Evolutionary conservation across 2,888 invertebrate genomes (phyloP), one percentile per base, ranked within the genome.

Genomic region (Ophion costatus): DNA sequence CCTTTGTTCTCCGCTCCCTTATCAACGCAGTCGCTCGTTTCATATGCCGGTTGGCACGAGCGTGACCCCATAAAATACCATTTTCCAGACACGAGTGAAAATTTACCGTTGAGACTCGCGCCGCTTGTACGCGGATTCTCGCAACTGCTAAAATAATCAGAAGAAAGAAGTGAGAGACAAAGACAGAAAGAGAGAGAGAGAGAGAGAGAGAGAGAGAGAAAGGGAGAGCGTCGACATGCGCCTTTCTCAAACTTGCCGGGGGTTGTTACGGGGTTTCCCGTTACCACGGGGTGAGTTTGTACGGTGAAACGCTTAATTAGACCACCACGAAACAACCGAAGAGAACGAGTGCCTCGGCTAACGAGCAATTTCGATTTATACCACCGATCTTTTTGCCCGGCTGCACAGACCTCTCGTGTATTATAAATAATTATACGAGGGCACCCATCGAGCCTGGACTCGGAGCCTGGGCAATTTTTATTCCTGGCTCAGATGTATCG

Each of bases 241-340:
- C 42, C 59, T 70, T 75, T 83, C 69, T 70, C n/a, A 33, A 59
- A 29, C 64, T 56, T 59, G 6, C 11, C 14, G 42, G 22, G 22
- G 24, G 11, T 59, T 22, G 56, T 42, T 66, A 80, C 20, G 70
- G 61, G 64, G 84, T 67, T 69, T 84, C 84, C n/a, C 24, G 78
- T 81, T 81, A 74, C 81, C 24, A 64, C 61, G 20, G 17, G 42
- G 57, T 56, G 10, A 71, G 70, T 51, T 66, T 70, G 67, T 73
- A 71, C 17, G 17, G 67, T 20, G 33, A 81, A 45, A 57, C 67
- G 78, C 84, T 88, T 88, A 87, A 88, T 88, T 86, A 86, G 83
- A 78, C 57, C 73, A 69, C 61, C 66, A 45, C 51, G 69, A 79
- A 76, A 71, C 79, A 75, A 75, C 82, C 82, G 9, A 73, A 57